Conservation (phyloP, 1,140 invertebrate species). For the Drosophila setifemur region DNA sequence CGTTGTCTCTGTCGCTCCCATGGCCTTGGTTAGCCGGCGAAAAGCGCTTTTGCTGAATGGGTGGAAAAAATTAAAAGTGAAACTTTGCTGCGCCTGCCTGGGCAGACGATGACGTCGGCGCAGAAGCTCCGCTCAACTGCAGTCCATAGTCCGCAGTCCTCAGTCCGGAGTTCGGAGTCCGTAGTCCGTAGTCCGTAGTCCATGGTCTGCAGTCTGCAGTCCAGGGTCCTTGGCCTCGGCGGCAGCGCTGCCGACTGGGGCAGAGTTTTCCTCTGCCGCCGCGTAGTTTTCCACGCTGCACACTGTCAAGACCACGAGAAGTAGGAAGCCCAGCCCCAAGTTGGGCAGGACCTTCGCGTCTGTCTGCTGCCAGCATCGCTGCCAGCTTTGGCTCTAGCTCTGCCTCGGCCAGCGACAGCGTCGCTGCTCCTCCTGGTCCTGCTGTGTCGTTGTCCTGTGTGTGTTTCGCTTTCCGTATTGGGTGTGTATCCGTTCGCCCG, state of each 20-base stretch:
- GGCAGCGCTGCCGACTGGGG: conserved; percentile 46
- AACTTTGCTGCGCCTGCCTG: conserved; percentile 67
- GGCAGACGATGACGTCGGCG: conserved; percentile 60
- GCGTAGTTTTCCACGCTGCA: conserved; percentile 35
- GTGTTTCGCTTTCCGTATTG: conserved; percentile 82
- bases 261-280: neutral
- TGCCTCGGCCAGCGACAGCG: conserved; percentile 21
- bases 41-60: conserved; percentile 51
- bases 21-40: conserved; percentile 19
- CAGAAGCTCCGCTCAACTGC: conserved; percentile 56
- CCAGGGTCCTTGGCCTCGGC: conserved; percentile 72
- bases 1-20: conserved; percentile 64
- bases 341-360: conserved; percentile 66
- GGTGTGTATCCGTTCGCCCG: conserved; percentile 74
- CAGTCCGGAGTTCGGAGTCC: neutral
- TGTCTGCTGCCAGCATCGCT: conserved; percentile 22
- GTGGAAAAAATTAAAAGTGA: conserved; percentile 82
- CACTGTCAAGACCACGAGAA: conserved; percentile 78
- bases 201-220: neutral
- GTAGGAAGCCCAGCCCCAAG: conserved; percentile 36
- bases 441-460: conserved; percentile 75
- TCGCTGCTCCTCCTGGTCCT: conserved; percentile 41
- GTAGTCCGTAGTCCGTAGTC: conserved; percentile 11
- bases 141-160: conserved; percentile 6
- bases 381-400: conserved; percentile 21